These are phyloP conservation scores for Empidonax alnorum DNA, from an alignment of 2,113 vertebrate genomes.

Conservation along the genomic window DNA sequence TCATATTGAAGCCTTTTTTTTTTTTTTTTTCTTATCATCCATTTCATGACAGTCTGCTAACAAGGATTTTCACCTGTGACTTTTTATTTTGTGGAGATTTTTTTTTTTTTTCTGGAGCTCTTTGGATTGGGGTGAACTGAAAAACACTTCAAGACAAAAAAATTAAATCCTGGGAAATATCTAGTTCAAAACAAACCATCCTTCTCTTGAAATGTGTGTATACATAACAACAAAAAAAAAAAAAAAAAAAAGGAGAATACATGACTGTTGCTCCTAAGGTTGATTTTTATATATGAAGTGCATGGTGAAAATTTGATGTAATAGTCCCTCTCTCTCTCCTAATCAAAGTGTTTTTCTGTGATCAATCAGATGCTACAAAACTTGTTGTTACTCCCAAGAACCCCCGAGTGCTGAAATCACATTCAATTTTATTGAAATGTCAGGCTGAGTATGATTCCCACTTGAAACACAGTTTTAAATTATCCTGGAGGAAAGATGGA, in stretches of 20 bases:
- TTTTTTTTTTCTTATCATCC: not conserved
- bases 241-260: not conserved
- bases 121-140: not conserved
- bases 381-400: conserved; percentile 80
- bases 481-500: conserved; percentile 90
- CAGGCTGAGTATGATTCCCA: conserved; percentile 84
- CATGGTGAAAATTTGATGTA: not conserved
- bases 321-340: not conserved
- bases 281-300: not conserved
- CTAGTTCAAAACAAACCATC: not conserved
- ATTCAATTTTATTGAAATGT: conserved; percentile 84
- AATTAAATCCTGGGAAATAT: not conserved
- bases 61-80: conserved; percentile 25
- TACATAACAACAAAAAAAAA: not conserved
- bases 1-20: not conserved
- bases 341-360: conserved; percentile 30
- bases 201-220: not conserved
- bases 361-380: conserved; percentile 86
- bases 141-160: not conserved
- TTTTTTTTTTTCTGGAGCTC: not conserved
- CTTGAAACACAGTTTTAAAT: conserved; percentile 83
- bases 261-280: not conserved
- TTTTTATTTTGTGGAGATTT: not conserved
- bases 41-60: conserved; percentile 24
- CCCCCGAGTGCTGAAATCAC: conserved; percentile 80